These are phyloP conservation scores for Hyla sarda DNA, from an alignment of 2,113 vertebrate species.

Conservation along the genomic window DNA sequence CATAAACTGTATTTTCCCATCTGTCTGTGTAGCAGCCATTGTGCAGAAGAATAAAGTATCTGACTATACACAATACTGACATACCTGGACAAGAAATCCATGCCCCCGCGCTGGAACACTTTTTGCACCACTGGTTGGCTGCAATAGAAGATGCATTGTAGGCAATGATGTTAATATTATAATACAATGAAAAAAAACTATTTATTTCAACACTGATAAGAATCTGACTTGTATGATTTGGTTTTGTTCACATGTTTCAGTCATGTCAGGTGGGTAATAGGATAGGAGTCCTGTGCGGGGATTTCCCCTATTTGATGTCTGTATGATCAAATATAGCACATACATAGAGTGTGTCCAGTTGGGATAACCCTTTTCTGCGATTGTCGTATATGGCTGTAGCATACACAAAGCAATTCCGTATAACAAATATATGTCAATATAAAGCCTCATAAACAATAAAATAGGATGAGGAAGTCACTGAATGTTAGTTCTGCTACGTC, in stretches of 20 bases:
- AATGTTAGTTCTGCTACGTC: too few relatives aligned
- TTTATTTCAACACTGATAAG: background rate
- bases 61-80: background rate
- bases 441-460: too few relatives aligned
- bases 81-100: conserved; percentile 90
- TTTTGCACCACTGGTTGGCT: conserved; percentile 86
- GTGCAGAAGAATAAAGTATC: background rate
- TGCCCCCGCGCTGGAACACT: conserved; percentile 80
- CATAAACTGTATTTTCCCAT: too few relatives aligned
- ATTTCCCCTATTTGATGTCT: too few relatives aligned
- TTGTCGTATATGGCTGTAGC: too few relatives aligned
- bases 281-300: too few relatives aligned
- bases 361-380: too few relatives aligned
- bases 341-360: too few relatives aligned
- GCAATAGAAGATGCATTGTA: conserved; percentile 64
- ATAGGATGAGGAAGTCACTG: too few relatives aligned
- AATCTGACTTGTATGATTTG: background rate
- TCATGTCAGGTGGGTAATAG: background rate
- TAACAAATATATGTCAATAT: too few relatives aligned
- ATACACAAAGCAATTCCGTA: too few relatives aligned
- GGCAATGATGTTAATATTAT: background rate
- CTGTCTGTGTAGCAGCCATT: background rate
- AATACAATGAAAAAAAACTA: background rate
- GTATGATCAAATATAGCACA: too few relatives aligned
- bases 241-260: background rate